Evolutionary conservation across 2,113 vertebrate species (phyloP), one percentile per base, ranked within the genome.

Genomic region (Narcine bancroftii): DNA sequence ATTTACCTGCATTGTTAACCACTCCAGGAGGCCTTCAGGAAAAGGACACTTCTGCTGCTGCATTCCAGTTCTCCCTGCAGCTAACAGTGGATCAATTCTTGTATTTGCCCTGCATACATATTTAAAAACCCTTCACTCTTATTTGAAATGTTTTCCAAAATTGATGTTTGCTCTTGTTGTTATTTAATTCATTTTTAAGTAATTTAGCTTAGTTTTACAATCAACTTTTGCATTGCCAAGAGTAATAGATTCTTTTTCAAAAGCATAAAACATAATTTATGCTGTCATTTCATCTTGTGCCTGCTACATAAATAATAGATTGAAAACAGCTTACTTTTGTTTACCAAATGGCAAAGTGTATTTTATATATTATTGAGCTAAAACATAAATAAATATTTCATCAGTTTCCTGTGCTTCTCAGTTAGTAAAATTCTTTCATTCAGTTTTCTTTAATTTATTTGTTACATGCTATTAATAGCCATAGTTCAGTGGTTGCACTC

Each of bases 341-440:
- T 53, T 33, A 47, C 15, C 77, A 33, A 0, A 53, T 81, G 47
- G 7, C 47, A 81, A 81, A 24, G 26, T 29, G 2, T 81, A 45
- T 81, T 81, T 81, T 81, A 81, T 81, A 29, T 53, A 83, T 83
- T 53, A 83, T 56, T 83, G 79, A 56, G 33, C 47, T 56, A n/a
- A 83, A 26, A n/a, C 79, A 83, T 56, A 26, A 56, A 83, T 53
- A 56, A 15, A n/a, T n/a, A 29, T 83, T 83, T 53, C 79, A 56
- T 53, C 3, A 50, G 7, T 53, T 83, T 1, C 6, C 29, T 56
- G 10, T 29, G 29, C 47, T 83, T 53, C 47, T 56, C 53, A 15
- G 29, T 83, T n/a, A 13, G 50, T 56, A 26, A 33, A 33, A 63
- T 63, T 15, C 17, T 63, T 3, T 11, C 42, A 79, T 79, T 24